phyloP scores from a whole-genome alignment of 2,888 invertebrate species.

The Torymus tubicola region DNA sequence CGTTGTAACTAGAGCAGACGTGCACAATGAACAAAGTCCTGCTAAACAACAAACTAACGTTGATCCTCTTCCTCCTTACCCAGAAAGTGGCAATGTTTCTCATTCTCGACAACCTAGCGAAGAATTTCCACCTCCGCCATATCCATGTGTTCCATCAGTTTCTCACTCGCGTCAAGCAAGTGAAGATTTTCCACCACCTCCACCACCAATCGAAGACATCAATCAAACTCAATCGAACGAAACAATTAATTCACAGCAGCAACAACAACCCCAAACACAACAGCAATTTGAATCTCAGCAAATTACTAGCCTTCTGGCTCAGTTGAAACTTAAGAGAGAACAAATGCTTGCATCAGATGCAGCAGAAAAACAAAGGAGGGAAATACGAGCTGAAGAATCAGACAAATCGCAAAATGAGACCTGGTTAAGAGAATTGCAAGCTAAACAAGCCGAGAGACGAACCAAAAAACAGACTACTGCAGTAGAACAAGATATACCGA shows the following conservation, averaged over 20 bases:
- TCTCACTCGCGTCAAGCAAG: constrained; percentile 91
- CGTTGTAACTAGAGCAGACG: constrained; percentile 90
- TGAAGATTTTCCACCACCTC: constrained; percentile 94
- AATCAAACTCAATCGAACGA: constrained; percentile 69
- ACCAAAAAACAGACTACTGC: constrained; percentile 76
- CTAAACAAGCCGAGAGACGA: constrained; percentile 84
- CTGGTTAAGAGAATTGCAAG: constrained; percentile 88
- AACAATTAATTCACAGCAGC: constrained; percentile 55
- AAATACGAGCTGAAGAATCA: constrained; percentile 62
- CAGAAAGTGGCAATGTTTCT: constrained; percentile 75
- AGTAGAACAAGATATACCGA: constrained; percentile 71
- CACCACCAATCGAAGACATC: constrained; percentile 85
- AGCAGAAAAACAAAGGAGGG: constrained; percentile 63
- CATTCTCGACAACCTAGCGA: constrained; percentile 78
- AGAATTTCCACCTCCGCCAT: constrained; percentile 83
- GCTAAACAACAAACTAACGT: constrained; percentile 60
- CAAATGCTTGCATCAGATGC: constrained; percentile 71
- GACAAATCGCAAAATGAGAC: constrained; percentile 78
- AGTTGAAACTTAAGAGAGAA: constrained; percentile 75
- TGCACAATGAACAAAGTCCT: constrained; percentile 89
- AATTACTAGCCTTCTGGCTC: constrained; percentile 70
- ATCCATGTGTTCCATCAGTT: constrained; percentile 86
- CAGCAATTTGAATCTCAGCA: constrained; percentile 70
- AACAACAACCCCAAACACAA: constrained; percentile 58
- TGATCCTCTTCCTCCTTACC: constrained; percentile 80